Conservation (phyloP, 2,888 invertebrate genomes). For the Dryobota labecula region DNA sequence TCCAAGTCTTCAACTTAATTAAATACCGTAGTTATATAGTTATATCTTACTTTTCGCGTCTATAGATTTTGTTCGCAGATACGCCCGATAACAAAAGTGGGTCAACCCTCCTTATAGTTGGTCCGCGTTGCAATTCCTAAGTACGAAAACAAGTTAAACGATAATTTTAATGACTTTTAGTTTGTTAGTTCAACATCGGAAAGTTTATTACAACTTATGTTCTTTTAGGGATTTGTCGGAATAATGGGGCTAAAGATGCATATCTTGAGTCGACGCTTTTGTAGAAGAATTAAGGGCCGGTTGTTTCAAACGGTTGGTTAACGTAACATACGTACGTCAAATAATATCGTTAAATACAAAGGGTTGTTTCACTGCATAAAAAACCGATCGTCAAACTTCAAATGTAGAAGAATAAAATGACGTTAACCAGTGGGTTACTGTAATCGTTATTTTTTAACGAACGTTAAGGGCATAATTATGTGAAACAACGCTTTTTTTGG, state of each 20-base stretch:
- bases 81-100: slow-evolving; percentile 66
- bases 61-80: slow-evolving; percentile 52
- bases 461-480: too few species aligned
- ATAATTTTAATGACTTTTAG: slow-evolving; percentile 77
- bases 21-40: slow-evolving; percentile 37
- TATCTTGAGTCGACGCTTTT: slow-evolving; percentile 44
- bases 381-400: too few species aligned
- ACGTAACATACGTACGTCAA: too few species aligned
- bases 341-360: too few species aligned
- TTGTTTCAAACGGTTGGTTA: too few species aligned
- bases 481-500: too few species aligned
- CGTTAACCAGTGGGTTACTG: too few species aligned
- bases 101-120: slow-evolving; percentile 63
- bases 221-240: slow-evolving; percentile 58
- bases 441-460: too few species aligned
- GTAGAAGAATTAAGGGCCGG: not conserved
- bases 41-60: slow-evolving; percentile 49
- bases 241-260: slow-evolving; percentile 47
- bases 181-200: slow-evolving; percentile 59
- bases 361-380: too few species aligned
- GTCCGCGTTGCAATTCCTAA: slow-evolving; percentile 55
- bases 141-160: slow-evolving; percentile 68
- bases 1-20: slow-evolving; percentile 52
- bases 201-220: slow-evolving; percentile 58
- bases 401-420: too few species aligned